Evolutionary conservation across 2,113 vertebrate species (phyloP).

Genomic region (Boulengeromyrus knoepffleri): DNA sequence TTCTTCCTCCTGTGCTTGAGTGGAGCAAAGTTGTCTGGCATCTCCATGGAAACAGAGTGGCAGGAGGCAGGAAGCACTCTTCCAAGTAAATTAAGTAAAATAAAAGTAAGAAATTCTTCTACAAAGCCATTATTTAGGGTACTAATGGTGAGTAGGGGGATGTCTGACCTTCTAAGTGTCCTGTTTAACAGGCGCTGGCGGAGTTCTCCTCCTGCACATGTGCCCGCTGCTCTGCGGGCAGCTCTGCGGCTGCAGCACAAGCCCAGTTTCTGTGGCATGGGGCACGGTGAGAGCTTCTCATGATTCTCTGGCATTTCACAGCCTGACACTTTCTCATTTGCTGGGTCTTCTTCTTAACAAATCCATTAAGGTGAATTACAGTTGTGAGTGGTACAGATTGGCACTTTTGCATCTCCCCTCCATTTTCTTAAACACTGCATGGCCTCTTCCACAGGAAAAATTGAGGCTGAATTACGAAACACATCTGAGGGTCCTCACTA

Average conservation of each 20-base stretch:
- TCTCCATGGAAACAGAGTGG: slow-evolving; percentile 12
- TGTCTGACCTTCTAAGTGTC: background rate
- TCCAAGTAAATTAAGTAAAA: background rate
- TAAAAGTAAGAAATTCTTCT: background rate
- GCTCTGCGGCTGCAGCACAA: background rate
- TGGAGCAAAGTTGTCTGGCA: background rate
- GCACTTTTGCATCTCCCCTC: background rate
- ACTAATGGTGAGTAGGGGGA: background rate
- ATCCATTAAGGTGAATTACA: background rate
- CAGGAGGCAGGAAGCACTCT: background rate
- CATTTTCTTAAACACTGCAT: background rate
- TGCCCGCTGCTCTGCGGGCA: background rate
- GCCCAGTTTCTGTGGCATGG: background rate
- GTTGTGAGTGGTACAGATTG: background rate
- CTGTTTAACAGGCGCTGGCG: background rate
- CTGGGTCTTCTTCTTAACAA: background rate
- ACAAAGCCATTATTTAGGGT: background rate
- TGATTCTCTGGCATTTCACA: background rate
- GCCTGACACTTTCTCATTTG: background rate
- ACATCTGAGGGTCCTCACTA: background rate
- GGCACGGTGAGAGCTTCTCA: background rate
- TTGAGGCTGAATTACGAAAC: background rate
- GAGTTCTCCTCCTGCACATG: background rate
- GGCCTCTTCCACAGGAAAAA: background rate
- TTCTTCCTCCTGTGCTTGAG: background rate